Base-by-base conservation (phyloP, 2,113 vertebrate genomes). In the Otis tarda region DNA sequence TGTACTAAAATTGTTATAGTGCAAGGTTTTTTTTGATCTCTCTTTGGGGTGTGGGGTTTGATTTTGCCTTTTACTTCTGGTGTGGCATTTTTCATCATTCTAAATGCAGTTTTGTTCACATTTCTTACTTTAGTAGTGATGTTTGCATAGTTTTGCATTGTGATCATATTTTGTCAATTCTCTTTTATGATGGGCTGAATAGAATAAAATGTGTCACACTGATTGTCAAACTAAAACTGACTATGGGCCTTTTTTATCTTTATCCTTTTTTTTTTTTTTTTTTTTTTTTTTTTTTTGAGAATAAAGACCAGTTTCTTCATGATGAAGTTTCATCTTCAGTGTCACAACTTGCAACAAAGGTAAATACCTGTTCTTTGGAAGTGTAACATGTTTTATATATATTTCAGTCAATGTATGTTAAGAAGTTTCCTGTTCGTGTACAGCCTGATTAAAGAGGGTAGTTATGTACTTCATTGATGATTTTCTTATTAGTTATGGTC, bases 301-400 rank as follows among this genome's bases (percentile, higher is more conserved):
- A 95, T 90, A 97, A 97, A 93, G 96, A 97, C 87, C 95, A 97
- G 87, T 92, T 95, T 93, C 96, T 97, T 93, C 97, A 96, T 45
- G 95, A 94, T 94, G 97, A 97, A 94, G 94, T 94, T 92, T 94
- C 96, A 88, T 97, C 96, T 79, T 98, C 97, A 69, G 94, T 97
- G 89, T 97, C 97, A 91, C 96, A 97, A 67, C 94, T 98, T 93
- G 96, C 97, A 95, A 94, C 97, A 94, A 98, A 98, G 97, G 97
- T 98, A 97, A 89, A 92, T 86, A 93, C 39, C 30, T 63, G 30
- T 84, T 97, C 64, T 85, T 96, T 92, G 75, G 64, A 81, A 95
- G 45, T 39, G 24, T 94, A 88, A 64, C 8, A 9, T 33, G 18
- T 69, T 75, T 57, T 73, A 14, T 67, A 14, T 50, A 12, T 83